Evolutionary conservation across 2,888 invertebrate species (phyloP).

Genomic region (Cataglyphis cursor): DNA sequence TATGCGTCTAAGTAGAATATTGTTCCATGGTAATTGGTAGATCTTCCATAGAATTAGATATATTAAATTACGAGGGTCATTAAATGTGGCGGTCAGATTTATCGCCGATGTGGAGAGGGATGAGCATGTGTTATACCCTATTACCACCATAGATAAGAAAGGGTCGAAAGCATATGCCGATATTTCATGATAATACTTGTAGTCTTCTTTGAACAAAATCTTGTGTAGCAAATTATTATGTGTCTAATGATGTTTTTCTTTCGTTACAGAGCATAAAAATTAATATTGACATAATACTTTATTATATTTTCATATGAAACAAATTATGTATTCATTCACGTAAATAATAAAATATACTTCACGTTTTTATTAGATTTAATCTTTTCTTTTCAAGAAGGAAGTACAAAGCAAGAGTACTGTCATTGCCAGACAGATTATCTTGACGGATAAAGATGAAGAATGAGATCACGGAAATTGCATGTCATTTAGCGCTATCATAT

Average conservation of each 20-base stretch:
- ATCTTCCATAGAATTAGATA: conserved; percentile 47
- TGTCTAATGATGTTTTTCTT: background rate
- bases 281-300: too few species aligned
- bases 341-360: background rate
- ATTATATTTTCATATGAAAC: too few species aligned
- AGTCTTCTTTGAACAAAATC: conserved; percentile 16
- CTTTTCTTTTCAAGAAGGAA: background rate
- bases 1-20: conserved; percentile 33
- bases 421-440: background rate
- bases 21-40: conserved; percentile 46
- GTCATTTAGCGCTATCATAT: conserved; percentile 23
- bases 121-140: conserved; percentile 49
- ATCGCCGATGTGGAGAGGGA: conserved; percentile 22
- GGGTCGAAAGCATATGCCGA: conserved; percentile 37
- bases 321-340: background rate
- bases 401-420: background rate
- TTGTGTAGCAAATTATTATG: conserved; percentile 10
- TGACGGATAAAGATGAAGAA: background rate
- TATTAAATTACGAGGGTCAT: conserved; percentile 54
- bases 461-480: conserved; percentile 5
- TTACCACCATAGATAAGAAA: conserved; percentile 32
- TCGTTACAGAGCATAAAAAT: too few species aligned
- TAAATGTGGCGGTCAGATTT: conserved; percentile 48
- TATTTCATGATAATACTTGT: conserved; percentile 39
- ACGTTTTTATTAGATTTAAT: background rate